Base-by-base conservation (phyloP, 2,888 invertebrate species). In the Nineta flava region DNA sequence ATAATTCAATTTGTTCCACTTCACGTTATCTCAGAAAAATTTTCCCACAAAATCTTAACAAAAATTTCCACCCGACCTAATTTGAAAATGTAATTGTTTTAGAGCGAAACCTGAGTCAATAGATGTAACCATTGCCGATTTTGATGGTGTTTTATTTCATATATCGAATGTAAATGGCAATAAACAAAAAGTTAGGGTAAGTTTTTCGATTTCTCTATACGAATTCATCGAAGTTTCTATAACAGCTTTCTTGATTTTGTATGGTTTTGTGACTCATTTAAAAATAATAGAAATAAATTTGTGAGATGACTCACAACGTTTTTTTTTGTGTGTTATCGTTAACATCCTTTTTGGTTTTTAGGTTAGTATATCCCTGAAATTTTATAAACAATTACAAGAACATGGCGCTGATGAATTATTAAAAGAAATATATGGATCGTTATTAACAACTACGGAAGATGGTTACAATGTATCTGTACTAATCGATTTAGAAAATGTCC, bases 61-160 rank as follows among this genome's bases (percentile, higher is more conserved):
- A n/a, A n/a, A 2, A 19, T 19, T 19, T 19, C 19, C 19, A 2
- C 19, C 19, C 26, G 26, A 26, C 26, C 26, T 26, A 26, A 7
- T 26, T 26, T 26, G 7, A 26, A 6, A n/a, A n/a, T n/a, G 4
- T 10, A 38, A 9, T 12, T 38, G 6, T 38, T 38, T 58, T 81
- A 93, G 93, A 57, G 82, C 85, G 67, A 96, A 96, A 76, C 85
- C 88, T 56, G 96, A 97, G 69, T 87, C 87, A 59, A 92, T 93
- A 66, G 94, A 96, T 74, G 85, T 96, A 61, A 82, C 77, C 57
- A 81, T 93, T 66, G 91, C 93, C 59, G 99, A 99, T 75, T 99
- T 99, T 73, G 99, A 99, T 77, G 97, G 99, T 60, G 97, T 94
- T 55, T 73, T 97, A 58, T 99, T 94, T 76, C 96, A 95, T 72